A percentile compares a stretch with the other conserved stretches of the same genome.
These are phyloP conservation scores for Hydroisotoma schaefferi DNA, from an alignment of 2,888 invertebrate genomes.

Conservation along the genomic window DNA sequence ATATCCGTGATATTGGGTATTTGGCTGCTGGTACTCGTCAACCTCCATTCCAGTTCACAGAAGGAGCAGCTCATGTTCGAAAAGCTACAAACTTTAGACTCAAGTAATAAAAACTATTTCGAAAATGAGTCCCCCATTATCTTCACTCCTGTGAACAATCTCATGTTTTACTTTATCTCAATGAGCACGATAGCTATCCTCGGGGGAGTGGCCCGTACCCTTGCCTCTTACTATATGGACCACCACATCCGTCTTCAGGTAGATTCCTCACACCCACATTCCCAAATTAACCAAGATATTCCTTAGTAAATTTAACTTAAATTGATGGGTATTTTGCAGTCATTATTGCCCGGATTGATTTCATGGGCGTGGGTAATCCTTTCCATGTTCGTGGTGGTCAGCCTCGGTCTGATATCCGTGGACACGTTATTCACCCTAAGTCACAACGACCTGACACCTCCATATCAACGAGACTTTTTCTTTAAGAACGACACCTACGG, in stretches of 20 bases:
- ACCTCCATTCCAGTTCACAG: conserved; percentile 9
- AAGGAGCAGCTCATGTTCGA: conserved; percentile 30
- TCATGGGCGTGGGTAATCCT: conserved; percentile 24
- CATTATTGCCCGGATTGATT: conserved; percentile 9
- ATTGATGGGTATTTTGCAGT: conserved; percentile 9
- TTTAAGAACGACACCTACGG: conserved; percentile 26
- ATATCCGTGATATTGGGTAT: conserved; percentile 12
- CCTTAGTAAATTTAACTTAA: not conserved
- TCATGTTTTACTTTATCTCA: conserved; percentile 26
- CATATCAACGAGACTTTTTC: conserved; percentile 27
- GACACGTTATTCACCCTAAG: conserved; percentile 30
- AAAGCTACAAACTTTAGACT: conserved; percentile 10
- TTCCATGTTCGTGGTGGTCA: conserved; percentile 22
- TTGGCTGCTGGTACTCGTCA: conserved; percentile 23
- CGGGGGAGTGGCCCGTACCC: conserved; percentile 24
- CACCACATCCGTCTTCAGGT: too few species aligned
- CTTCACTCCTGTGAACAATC: conserved; percentile 27
- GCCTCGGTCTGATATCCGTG: conserved; percentile 15
- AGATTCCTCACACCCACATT: too few species aligned
- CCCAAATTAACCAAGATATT: too few species aligned
- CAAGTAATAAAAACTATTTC: conserved; percentile 2
- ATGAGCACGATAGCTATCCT: conserved; percentile 23
- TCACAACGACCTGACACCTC: conserved; percentile 25
- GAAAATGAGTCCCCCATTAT: conserved; percentile 30
- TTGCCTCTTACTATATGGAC: conserved; percentile 14